A percentile compares a stretch with the other conserved stretches of the same genome.
phyloP scores from a whole-genome alignment of 2,113 vertebrate genomes.

The Nycticryphes semicollaris region DNA sequence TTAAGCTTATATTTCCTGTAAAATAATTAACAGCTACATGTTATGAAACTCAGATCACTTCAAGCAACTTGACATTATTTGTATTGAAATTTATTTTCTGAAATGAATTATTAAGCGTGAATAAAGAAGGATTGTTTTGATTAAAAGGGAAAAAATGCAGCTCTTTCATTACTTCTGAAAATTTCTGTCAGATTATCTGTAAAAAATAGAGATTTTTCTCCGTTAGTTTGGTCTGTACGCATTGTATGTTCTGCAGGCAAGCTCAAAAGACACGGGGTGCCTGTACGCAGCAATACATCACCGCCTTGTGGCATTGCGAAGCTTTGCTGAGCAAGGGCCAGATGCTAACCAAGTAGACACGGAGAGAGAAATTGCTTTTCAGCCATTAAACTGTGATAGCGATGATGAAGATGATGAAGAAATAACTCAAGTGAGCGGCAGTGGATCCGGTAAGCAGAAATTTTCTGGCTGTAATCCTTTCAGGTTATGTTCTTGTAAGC shows the following conservation, averaged over 20 bases:
- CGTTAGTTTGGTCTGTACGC: background rate
- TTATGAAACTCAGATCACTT: background rate
- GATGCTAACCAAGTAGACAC: conserved; percentile 1
- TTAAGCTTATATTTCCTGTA: background rate
- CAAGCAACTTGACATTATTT: background rate
- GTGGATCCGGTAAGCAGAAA: conserved; percentile 66
- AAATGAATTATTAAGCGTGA: background rate
- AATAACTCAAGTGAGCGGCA: conserved; percentile 26
- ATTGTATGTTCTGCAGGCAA: conserved; percentile 63
- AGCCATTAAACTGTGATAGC: conserved; percentile 61
- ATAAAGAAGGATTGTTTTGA: background rate
- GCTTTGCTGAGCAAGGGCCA: conserved; percentile 39
- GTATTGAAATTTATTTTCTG: background rate
- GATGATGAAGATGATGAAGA: conserved; percentile 73
- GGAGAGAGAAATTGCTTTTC: conserved; percentile 45
- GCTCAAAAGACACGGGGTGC: conserved; percentile 75
- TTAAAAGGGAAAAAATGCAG: background rate
- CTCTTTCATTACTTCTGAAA: background rate
- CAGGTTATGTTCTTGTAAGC: background rate
- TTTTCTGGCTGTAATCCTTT: background rate
- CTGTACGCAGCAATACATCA: conserved; percentile 83
- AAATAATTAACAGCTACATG: background rate
- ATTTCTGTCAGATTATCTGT: background rate
- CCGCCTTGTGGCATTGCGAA: conserved; percentile 78
- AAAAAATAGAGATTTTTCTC: background rate